Percentiles rank a stretch among this genome's conserved stretches.
These are phyloP conservation scores for Magallana angulata DNA, from an alignment of 1,140 invertebrate genomes.

Conservation along the genomic window DNA sequence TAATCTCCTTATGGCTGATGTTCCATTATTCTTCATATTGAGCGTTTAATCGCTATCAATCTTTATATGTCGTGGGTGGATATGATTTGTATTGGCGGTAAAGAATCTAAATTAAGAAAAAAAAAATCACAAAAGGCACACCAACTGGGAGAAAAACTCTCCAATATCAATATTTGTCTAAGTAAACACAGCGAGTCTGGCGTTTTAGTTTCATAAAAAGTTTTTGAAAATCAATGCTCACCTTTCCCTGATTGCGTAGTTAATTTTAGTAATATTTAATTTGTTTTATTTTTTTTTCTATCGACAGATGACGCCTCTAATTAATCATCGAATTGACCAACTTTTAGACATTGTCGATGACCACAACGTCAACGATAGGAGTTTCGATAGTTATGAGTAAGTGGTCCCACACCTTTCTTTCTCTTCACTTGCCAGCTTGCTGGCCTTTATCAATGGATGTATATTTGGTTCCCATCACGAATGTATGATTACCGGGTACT, in stretches of 20 bases:
- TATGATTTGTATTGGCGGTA: not conserved
- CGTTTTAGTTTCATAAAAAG: not conserved
- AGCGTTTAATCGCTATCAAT: slow-evolving; percentile 16
- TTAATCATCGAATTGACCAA: slow-evolving; percentile 70
- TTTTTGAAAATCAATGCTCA: not conserved
- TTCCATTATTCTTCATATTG: slow-evolving; percentile 10
- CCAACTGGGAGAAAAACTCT: slow-evolving; percentile 6
- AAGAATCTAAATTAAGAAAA: slow-evolving; percentile 29
- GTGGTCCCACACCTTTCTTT: slow-evolving; percentile 33
- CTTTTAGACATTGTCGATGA: slow-evolving; percentile 68
- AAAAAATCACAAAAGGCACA: slow-evolving; percentile 16
- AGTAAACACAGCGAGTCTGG: not conserved
- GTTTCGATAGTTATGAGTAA: slow-evolving; percentile 73
- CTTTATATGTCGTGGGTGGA: slow-evolving; percentile 3
- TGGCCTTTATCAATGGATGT: slow-evolving; percentile 20
- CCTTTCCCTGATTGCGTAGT: not conserved
- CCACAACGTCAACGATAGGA: slow-evolving; percentile 50
- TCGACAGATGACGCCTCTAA: slow-evolving; percentile 71
- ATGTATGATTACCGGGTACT: slow-evolving; percentile 8
- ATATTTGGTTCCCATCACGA: slow-evolving; percentile 1
- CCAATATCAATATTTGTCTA: slow-evolving; percentile 29
- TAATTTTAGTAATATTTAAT: slow-evolving; percentile 1
- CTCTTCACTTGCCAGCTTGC: not conserved
- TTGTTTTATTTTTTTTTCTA: not conserved
- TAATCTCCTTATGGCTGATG: slow-evolving; percentile 1